phyloP scores from a whole-genome alignment of 2,888 invertebrate genomes.

The Horisme vitalbata region DNA sequence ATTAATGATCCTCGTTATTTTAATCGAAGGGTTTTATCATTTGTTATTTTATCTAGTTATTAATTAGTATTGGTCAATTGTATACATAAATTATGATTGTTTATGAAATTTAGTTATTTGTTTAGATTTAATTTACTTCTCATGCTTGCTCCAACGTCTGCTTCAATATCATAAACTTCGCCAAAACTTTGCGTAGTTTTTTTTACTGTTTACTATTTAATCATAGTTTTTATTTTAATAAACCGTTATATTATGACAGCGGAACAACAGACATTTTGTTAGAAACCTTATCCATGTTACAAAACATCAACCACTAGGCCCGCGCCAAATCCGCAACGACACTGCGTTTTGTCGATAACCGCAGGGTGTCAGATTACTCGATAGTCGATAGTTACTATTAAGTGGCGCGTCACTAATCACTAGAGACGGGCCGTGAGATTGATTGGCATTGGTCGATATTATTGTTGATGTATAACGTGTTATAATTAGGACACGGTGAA shows the following conservation, averaged over 20 bases:
- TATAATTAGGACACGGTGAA: constrained; percentile 58
- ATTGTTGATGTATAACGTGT: constrained; percentile 55
- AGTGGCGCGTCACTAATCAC: constrained; percentile 68
- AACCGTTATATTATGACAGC: too few species aligned
- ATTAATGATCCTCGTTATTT: constrained; percentile 51
- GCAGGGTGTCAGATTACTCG: constrained; percentile 56
- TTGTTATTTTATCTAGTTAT: constrained; percentile 23
- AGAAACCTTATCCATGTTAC: constrained; percentile 16
- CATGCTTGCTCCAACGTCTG: too few species aligned
- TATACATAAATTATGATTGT: constrained; percentile 16
- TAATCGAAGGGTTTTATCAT: constrained; percentile 37
- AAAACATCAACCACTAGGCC: constrained; percentile 16
- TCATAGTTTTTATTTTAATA: too few species aligned
- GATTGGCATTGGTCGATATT: constrained; percentile 65
- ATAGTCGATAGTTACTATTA: constrained; percentile 49
- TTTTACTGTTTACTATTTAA: too few species aligned
- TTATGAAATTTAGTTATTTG: too few species aligned
- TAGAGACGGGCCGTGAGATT: constrained; percentile 66
- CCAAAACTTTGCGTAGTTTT: too few species aligned
- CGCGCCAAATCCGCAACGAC: constrained; percentile 53
- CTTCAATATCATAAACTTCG: too few species aligned
- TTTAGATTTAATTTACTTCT: too few species aligned
- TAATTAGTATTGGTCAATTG: constrained; percentile 27
- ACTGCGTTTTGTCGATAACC: constrained; percentile 69
- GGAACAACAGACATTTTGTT: too few species aligned